Percentiles rank a stretch among this genome's conserved stretches.
phyloP scores from a whole-genome alignment of 2,888 invertebrate species.

The Polyploca ridens region DNA sequence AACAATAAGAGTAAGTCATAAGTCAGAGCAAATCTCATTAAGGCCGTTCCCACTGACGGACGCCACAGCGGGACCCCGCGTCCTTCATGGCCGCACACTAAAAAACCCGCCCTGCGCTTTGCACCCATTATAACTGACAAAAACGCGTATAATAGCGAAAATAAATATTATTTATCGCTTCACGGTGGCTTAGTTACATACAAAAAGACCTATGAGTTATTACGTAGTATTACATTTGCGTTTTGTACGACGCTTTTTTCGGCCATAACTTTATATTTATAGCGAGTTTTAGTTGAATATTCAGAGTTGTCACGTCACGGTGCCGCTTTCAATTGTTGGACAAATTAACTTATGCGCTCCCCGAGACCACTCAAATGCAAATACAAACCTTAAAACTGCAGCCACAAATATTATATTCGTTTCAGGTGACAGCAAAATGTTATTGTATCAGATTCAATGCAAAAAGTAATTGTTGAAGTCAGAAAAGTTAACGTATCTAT shows the following conservation, averaged over 20 bases:
- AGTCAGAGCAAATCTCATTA: neutral
- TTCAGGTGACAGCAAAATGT: conserved; percentile 6
- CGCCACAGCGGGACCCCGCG: conserved; percentile 21
- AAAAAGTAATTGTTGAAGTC: neutral
- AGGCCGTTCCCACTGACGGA: neutral
- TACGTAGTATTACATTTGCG: conserved; percentile 79
- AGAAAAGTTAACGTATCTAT: conserved; percentile 30
- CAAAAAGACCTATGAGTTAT: conserved; percentile 83
- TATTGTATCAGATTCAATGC: neutral
- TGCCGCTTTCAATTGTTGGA: conserved; percentile 61
- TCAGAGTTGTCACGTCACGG: conserved; percentile 77
- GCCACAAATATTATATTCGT: conserved; percentile 4
- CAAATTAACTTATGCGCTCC: conserved; percentile 44
- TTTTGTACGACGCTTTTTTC: conserved; percentile 76
- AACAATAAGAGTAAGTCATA: too few relatives aligned
- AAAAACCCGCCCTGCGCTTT: conserved; percentile 60
- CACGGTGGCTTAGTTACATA: conserved; percentile 82
- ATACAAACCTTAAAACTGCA: conserved; percentile 32
- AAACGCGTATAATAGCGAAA: conserved; percentile 84
- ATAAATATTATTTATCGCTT: conserved; percentile 84
- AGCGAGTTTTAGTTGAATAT: conserved; percentile 79
- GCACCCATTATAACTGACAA: conserved; percentile 82
- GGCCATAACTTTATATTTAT: conserved; percentile 81
- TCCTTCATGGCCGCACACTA: conserved; percentile 40
- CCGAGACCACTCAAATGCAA: conserved; percentile 23